These are phyloP conservation scores for Mycalesis mineus DNA, from an alignment of 2,888 invertebrate genomes.

Conservation along the genomic window DNA sequence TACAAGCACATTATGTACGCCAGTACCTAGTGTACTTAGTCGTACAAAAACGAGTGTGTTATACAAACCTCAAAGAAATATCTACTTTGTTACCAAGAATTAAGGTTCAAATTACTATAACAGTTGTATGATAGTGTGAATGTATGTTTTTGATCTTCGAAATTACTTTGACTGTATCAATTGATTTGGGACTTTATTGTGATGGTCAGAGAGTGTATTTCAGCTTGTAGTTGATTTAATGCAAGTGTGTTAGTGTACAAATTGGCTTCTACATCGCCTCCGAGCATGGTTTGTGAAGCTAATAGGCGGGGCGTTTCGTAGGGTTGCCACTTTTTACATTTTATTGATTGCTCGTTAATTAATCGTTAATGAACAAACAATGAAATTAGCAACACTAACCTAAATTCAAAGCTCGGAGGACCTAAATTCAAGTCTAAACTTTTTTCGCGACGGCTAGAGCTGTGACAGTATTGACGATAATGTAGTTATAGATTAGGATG, in stretches of 20 bases:
- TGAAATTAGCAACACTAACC: no score
- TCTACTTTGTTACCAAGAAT: neutral
- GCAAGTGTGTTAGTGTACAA: constrained; percentile 47
- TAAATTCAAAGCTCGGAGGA: no score
- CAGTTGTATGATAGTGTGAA: neutral
- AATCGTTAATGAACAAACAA: no score
- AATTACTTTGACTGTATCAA: neutral
- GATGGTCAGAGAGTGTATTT: neutral
- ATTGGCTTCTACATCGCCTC: constrained; percentile 69
- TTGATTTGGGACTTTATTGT: neutral
- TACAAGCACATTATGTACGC: no score
- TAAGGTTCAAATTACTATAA: neutral
- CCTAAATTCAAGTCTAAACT: no score
- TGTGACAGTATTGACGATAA: no score
- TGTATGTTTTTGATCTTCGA: constrained; percentile 13
- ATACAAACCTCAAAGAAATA: neutral
- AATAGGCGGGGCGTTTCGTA: constrained; percentile 58
- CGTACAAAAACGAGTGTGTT: neutral
- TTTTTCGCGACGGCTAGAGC: no score
- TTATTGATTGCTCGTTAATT: no score
- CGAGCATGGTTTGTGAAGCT: constrained; percentile 55
- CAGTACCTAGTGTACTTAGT: neutral
- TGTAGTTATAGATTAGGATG: no score
- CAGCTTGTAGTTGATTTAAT: neutral
- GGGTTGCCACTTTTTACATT: constrained; percentile 41